These are phyloP conservation scores for Corythoichthys haematopterus DNA, from an alignment of 2,113 vertebrate species.

Conservation along the genomic window DNA sequence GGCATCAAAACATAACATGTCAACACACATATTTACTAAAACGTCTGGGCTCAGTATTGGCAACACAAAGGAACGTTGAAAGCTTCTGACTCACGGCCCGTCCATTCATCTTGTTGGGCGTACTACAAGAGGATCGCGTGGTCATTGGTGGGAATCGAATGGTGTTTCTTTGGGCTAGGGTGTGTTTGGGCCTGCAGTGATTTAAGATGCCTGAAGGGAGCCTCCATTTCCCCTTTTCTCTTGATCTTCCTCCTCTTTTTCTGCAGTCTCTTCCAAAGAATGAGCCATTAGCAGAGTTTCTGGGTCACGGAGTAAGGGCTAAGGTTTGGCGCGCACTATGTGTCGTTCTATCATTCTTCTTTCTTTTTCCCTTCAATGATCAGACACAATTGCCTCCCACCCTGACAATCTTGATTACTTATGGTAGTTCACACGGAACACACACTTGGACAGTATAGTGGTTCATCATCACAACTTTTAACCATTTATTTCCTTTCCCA, in stretches of 20 bases:
- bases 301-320: constrained; percentile 43
- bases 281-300: constrained; percentile 42
- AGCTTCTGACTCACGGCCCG: not conserved
- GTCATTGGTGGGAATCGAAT: constrained; percentile 36
- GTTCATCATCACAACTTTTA: not conserved
- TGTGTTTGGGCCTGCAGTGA: constrained; percentile 51
- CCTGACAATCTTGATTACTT: constrained; percentile 1
- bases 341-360: constrained; percentile 17
- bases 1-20: constrained; percentile 24
- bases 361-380: constrained; percentile 26
- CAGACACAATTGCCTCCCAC: constrained; percentile 12
- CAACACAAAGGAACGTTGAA: not conserved
- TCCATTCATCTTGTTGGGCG: not conserved
- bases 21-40: constrained; percentile 1
- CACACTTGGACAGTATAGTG: not conserved
- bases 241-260: constrained; percentile 36
- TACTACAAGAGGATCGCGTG: not conserved
- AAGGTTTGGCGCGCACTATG: constrained; percentile 46
- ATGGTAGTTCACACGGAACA: not conserved
- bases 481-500: too few species aligned
- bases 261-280: constrained; percentile 33
- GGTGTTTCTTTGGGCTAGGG: constrained; percentile 48
- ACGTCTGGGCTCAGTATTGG: not conserved
- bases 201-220: constrained; percentile 57
- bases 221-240: constrained; percentile 29